These are phyloP conservation scores for Bombus waltoni DNA, from an alignment of 1,140 invertebrate genomes.

Conservation along the genomic window DNA sequence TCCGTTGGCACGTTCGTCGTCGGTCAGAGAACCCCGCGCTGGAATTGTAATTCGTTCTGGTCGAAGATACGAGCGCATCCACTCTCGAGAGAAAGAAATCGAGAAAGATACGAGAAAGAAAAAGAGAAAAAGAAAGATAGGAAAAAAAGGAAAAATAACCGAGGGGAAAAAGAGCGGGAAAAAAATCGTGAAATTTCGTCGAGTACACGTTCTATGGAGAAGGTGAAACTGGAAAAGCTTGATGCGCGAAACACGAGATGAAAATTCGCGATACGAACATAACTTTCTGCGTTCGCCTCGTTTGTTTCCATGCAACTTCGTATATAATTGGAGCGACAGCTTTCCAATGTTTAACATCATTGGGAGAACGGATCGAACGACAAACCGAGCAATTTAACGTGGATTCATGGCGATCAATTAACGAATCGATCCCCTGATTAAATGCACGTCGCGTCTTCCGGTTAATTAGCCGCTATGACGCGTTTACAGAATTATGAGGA, in stretches of 20 bases:
- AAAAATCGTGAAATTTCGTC: conserved; percentile 24
- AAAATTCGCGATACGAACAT: background rate
- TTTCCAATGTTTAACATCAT: background rate
- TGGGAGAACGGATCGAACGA: background rate
- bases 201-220: background rate
- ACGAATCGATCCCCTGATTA: background rate
- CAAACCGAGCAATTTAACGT: conserved; percentile 5
- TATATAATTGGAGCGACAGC: background rate
- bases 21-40: conserved; percentile 12
- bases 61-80: conserved; percentile 1
- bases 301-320: background rate
- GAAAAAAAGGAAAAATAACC: background rate
- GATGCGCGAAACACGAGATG: background rate
- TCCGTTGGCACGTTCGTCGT: conserved; percentile 1
- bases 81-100: background rate
- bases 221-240: conserved; percentile 17
- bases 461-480: background rate
- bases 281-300: background rate
- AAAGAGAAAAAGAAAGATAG: background rate
- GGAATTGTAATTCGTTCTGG: conserved; percentile 35
- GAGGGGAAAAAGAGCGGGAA: rapidly evolving
- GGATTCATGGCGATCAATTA: conserved; percentile 1
- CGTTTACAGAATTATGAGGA: background rate
- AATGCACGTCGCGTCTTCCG: background rate
- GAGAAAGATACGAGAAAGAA: background rate